Conservation (phyloP, 1,140 invertebrate genomes). For the Caenorhabditis briggsae region DNA sequence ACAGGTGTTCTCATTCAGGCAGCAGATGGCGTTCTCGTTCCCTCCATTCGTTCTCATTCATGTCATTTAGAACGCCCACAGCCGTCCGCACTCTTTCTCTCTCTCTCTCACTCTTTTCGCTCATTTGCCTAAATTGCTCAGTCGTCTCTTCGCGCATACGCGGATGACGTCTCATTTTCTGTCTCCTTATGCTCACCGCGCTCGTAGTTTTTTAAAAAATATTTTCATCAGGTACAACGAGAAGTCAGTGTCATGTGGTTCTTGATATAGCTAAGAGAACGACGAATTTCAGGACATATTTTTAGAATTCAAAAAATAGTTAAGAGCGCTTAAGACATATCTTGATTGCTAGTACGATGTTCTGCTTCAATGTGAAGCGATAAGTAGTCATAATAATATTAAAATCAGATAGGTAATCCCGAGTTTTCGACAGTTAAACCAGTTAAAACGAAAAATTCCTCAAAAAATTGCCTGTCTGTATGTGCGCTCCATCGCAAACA, state of each 20-base stretch:
- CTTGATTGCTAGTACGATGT: too few relatives aligned
- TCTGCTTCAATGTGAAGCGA: too few relatives aligned
- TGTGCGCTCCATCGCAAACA: neutral
- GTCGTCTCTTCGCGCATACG: neutral
- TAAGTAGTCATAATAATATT: too few relatives aligned
- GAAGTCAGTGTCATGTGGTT: too few relatives aligned
- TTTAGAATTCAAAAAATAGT: too few relatives aligned
- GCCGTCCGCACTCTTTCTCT: neutral
- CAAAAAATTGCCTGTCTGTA: neutral
- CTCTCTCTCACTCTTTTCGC: neutral
- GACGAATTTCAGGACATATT: too few relatives aligned
- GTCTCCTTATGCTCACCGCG: neutral
- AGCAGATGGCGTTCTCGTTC: conserved; percentile 17
- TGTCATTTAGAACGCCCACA: neutral
- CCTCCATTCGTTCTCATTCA: neutral
- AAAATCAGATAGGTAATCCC: too few relatives aligned
- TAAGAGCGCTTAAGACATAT: too few relatives aligned
- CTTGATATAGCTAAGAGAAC: too few relatives aligned
- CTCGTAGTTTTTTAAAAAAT: too few relatives aligned
- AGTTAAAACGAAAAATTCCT: neutral
- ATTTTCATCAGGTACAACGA: too few relatives aligned
- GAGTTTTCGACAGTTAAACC: too few relatives aligned
- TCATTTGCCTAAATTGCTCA: conserved; percentile 49
- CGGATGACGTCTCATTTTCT: neutral
- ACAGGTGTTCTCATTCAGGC: conserved; percentile 5